These are phyloP conservation scores for Rynchops niger DNA, from an alignment of 2,113 vertebrate species.

Conservation along the genomic window DNA sequence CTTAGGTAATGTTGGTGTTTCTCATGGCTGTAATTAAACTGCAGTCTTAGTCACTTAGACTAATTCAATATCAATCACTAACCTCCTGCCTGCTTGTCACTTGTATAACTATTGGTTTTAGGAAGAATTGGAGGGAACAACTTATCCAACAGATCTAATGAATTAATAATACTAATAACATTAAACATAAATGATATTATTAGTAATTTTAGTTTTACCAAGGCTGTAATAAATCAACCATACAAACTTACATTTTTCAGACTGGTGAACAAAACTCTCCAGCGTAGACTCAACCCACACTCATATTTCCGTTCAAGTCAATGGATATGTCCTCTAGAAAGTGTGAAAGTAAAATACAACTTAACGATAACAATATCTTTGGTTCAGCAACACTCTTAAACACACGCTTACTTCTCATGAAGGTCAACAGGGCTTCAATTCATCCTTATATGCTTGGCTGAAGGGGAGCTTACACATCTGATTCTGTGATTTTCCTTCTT, in stretches of 20 bases:
- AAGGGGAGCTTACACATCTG: neutral
- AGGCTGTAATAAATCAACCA: neutral
- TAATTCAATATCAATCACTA: neutral
- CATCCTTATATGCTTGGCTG: neutral
- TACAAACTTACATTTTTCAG: neutral
- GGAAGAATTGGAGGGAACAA: neutral
- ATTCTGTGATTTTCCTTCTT: neutral
- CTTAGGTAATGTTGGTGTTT: neutral
- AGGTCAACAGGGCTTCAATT: neutral
- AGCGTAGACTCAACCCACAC: neutral
- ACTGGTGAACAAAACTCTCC: neutral
- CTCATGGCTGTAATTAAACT: neutral
- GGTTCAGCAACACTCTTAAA: neutral
- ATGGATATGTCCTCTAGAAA: neutral
- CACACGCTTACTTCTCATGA: neutral
- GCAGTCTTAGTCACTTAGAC: neutral
- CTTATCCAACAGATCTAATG: neutral
- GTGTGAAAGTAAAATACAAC: neutral
- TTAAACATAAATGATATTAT: neutral
- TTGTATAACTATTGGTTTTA: neutral
- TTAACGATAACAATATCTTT: neutral
- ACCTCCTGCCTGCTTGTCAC: neutral
- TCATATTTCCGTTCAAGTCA: neutral
- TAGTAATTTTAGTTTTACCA: neutral
- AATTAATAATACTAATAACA: neutral